These are phyloP conservation scores for Mythimna loreyi DNA, from an alignment of 2,888 invertebrate species.

Conservation along the genomic window DNA sequence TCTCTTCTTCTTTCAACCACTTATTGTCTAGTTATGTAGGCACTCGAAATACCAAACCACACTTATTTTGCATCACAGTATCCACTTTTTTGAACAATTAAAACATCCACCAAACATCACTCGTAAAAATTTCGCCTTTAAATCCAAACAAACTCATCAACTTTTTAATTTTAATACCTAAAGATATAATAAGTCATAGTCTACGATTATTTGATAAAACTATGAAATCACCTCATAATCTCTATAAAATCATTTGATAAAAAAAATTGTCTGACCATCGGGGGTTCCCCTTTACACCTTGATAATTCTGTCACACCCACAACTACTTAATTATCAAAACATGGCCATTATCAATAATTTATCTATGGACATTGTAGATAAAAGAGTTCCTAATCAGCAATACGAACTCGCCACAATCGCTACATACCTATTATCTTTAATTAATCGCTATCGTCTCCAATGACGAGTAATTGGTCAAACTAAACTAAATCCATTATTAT, in stretches of 20 bases:
- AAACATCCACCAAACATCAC: no score
- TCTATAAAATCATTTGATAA: background rate
- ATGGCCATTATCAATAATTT: slow-evolving; percentile 13
- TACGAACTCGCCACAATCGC: background rate
- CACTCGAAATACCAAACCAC: no score
- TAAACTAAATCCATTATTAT: slow-evolving; percentile 34
- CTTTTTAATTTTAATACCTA: no score
- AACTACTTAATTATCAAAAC: slow-evolving; percentile 20
- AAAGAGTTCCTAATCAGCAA: slow-evolving; percentile 20
- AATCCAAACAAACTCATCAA: no score
- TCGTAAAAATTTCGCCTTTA: no score
- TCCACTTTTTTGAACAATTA: no score
- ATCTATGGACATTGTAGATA: slow-evolving; percentile 28
- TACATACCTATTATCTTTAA: background rate
- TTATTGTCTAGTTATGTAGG: no score
- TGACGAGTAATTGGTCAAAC: slow-evolving; percentile 1
- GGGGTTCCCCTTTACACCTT: background rate
- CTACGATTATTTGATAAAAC: slow-evolving; percentile 1
- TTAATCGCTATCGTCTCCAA: slow-evolving; percentile 14
- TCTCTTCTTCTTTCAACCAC: no score
- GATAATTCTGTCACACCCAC: slow-evolving; percentile 38
- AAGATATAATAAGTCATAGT: background rate
- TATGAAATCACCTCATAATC: background rate
- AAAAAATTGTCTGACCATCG: background rate
- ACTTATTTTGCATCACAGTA: no score